Percentiles rank a stretch among this genome's conserved stretches.
phyloP scores from a whole-genome alignment of 2,888 invertebrate genomes.

The Nowickia ferox region DNA sequence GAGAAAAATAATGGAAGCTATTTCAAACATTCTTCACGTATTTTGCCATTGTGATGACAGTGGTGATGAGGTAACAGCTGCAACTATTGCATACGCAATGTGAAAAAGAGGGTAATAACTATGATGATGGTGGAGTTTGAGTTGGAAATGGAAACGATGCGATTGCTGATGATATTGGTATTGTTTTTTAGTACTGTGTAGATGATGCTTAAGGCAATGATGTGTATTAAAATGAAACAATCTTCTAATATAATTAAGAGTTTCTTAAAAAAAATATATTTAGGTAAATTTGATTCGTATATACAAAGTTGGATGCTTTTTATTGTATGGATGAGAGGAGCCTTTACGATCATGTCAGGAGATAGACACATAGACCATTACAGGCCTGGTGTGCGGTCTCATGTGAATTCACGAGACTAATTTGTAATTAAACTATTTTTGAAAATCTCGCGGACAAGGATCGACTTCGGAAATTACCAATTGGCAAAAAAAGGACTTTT shows the following conservation, averaged over 20 bases:
- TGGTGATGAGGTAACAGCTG: slow-evolving; percentile 70
- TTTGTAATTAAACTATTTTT: too few species aligned
- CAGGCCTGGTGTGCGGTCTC: too few species aligned
- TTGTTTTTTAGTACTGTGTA: not conserved
- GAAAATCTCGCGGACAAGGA: too few species aligned
- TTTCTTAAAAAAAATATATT: not conserved
- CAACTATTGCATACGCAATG: slow-evolving; percentile 72
- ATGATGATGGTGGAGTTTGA: slow-evolving; percentile 5
- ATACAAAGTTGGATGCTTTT: not conserved
- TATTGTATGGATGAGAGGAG: not conserved
- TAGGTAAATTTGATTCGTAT: not conserved
- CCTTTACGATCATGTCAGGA: too few species aligned
- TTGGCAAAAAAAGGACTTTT: too few species aligned
- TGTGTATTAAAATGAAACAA: slow-evolving; percentile 42
- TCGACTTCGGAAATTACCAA: too few species aligned
- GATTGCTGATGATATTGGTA: slow-evolving; percentile 7
- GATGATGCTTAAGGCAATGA: slow-evolving; percentile 6
- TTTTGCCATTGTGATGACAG: slow-evolving; percentile 55
- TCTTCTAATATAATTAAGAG: slow-evolving; percentile 46
- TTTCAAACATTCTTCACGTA: slow-evolving; percentile 40
- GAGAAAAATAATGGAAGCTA: slow-evolving; percentile 11
- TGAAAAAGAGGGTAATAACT: slow-evolving; percentile 45
- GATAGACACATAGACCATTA: too few species aligned
- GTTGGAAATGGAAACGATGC: slow-evolving; percentile 24
- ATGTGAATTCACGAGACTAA: too few species aligned